Base-by-base conservation (phyloP, 2,888 invertebrate species). In the Petrolisthes cinctipes region DNA sequence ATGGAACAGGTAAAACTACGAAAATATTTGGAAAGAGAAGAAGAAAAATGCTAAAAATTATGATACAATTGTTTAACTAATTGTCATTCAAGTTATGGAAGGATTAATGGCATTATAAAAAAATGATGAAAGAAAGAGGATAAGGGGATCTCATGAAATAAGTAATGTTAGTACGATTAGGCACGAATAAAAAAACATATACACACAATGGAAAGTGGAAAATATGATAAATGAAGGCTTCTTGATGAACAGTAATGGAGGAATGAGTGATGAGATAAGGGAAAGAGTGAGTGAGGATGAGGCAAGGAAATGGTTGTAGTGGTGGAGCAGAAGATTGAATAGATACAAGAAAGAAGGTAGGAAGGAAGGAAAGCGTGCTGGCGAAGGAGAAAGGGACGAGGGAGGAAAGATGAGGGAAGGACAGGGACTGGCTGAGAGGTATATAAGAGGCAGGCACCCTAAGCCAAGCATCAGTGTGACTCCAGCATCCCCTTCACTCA, bases 391-490 rank as follows among this genome's bases (percentile, higher is more conserved):
- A 54, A 53, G n/a, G 17, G 78, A 14, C 14, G 17, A 17, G 82
- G 23, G 11, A 17, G 66, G 17, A 51, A 51, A 51, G 20, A 66
- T 61, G 61, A 23, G 66, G 61, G 17, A 68, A 66, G 11, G 61
- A 1, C 37, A 66, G 66, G 51, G 51, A 37, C 14, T 1, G 57
- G 5, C 17, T 75, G 14, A 53, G 14, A 53, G 73, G 83, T 83
- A 83, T 83, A 83, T 73, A 83, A 83, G 83, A 17, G 53, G 68
- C 54, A 51, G 51, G 17, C 37, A 54, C 51, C 83, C 56, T 0
- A 11, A n/a, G 9, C 17, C 54, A n/a, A 11, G 51, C 37, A 73
- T 80, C 73, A 85, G 85, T 85, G 23, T 78, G 11, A 2, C 23
- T 54, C n/a, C 20, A 76, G n/a, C n/a, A 56, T 61, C 7, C 80